phyloP scores from a whole-genome alignment of 2,888 invertebrate species.

The Nowickia ferox region DNA sequence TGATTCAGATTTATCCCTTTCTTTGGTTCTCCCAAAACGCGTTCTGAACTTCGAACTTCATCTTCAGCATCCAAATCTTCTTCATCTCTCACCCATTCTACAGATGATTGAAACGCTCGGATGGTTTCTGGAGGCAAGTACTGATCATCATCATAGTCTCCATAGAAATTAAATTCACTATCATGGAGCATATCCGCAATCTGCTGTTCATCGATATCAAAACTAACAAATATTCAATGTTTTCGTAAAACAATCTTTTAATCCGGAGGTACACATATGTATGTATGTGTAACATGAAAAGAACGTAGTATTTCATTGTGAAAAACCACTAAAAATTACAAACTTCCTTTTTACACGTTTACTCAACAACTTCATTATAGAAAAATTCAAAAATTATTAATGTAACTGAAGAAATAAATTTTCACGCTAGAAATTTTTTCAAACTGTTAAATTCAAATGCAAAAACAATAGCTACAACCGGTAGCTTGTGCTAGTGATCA shows the following conservation, averaged over 20 bases:
- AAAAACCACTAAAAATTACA: too few relatives aligned
- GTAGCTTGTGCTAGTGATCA: too few relatives aligned
- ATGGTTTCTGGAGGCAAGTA: slow-evolving; percentile 23
- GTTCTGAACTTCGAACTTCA: neutral
- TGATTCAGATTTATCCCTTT: neutral
- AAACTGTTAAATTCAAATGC: too few relatives aligned
- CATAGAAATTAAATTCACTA: slow-evolving; percentile 18
- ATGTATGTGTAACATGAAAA: slow-evolving; percentile 34
- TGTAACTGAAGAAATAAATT: too few relatives aligned
- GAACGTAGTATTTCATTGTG: neutral
- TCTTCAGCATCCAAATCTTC: neutral
- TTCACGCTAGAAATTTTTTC: too few relatives aligned
- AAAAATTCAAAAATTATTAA: too few relatives aligned
- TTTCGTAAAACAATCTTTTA: neutral
- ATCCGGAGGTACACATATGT: slow-evolving; percentile 18
- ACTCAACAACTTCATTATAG: too few relatives aligned
- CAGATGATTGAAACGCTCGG: slow-evolving; percentile 24
- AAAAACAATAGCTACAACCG: too few relatives aligned
- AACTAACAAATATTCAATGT: slow-evolving; percentile 28
- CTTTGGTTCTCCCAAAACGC: neutral
- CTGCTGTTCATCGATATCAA: slow-evolving; percentile 34
- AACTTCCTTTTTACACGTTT: too few relatives aligned
- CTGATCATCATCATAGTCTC: slow-evolving; percentile 16
- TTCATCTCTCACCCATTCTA: slow-evolving; percentile 19
- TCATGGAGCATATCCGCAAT: slow-evolving; percentile 29